Conservation (phyloP, 1,140 invertebrate genomes). For the Cotesia vestalis region DNA sequence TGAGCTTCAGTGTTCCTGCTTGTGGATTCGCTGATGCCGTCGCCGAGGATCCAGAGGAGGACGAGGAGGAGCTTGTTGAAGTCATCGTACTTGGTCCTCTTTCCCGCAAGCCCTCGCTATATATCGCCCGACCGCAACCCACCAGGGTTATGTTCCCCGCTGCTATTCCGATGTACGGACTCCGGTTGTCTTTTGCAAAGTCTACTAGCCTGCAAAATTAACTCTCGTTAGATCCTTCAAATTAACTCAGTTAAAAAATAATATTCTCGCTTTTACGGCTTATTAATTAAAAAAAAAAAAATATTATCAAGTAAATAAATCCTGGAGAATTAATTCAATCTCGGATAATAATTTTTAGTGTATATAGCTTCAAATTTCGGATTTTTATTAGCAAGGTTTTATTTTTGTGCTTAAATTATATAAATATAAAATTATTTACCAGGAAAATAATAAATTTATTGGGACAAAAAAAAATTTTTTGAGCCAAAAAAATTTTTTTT, state of each 20-base stretch:
- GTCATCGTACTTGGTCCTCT: slow-evolving; percentile 6
- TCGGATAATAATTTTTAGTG: no score
- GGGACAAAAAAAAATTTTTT: no score
- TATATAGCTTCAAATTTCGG: no score
- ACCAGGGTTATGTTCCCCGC: slow-evolving; percentile 47
- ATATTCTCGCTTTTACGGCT: background rate
- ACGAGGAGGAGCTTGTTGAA: background rate
- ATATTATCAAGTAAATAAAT: background rate
- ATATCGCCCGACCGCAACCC: slow-evolving; percentile 53
- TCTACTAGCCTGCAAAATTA: slow-evolving; percentile 45
- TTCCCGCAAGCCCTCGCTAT: slow-evolving; percentile 38
- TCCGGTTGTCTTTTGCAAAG: slow-evolving; percentile 40
- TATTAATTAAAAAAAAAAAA: background rate
- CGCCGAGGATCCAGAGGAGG: background rate
- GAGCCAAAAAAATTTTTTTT: no score
- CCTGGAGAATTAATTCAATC: no score
- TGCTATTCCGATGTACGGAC: slow-evolving; percentile 49
- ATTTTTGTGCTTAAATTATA: no score
- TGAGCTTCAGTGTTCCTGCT: background rate
- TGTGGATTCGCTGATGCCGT: slow-evolving; percentile 4
- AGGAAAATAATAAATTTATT: no score
- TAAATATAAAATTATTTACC: no score
- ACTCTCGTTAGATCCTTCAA: slow-evolving; percentile 31
- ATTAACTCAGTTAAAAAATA: background rate
- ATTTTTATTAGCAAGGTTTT: no score